Evolutionary conservation across 2,113 vertebrate species (phyloP).

Genomic region (Amphiprion ocellaris): DNA sequence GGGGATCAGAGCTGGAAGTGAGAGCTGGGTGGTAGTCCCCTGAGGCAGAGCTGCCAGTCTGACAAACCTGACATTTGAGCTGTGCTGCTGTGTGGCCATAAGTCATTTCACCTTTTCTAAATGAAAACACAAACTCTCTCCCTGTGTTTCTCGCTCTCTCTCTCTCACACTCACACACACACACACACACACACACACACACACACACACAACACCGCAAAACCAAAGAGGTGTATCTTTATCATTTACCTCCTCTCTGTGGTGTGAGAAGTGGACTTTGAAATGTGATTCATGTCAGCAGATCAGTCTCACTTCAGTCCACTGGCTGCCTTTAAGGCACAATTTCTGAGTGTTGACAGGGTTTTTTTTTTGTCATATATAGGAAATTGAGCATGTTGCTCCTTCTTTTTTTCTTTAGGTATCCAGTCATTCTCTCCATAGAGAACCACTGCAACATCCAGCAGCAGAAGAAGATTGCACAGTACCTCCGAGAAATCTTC

Average conservation of each 20-base stretch:
- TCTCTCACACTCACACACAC: constrained; percentile 7
- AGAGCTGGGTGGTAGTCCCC: constrained; percentile 48
- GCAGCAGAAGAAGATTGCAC: constrained; percentile 97
- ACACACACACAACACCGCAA: neutral
- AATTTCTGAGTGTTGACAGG: neutral
- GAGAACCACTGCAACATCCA: constrained; percentile 97
- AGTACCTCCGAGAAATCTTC: constrained; percentile 94
- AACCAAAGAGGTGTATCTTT: constrained; percentile 13
- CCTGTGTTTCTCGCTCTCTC: constrained; percentile 1
- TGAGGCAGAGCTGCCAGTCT: constrained; percentile 66
- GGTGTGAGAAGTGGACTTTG: constrained; percentile 18
- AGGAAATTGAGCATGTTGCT: constrained; percentile 6
- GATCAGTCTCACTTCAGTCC: constrained; percentile 9
- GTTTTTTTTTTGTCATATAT: neutral
- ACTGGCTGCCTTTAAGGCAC: neutral
- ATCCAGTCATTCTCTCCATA: constrained; percentile 94
- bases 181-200: constrained; percentile 11
- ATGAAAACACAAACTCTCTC: constrained; percentile 44
- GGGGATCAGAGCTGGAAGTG: constrained; percentile 45
- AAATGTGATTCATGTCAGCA: constrained; percentile 17
- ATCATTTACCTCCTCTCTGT: constrained; percentile 18
- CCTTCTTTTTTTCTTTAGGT: constrained; percentile 79
- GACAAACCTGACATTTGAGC: constrained; percentile 80
- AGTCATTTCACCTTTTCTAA: constrained; percentile 69
- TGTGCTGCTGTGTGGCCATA: constrained; percentile 59